Conservation (phyloP, 2,797 vertebrate species). For the Balearica regulorum region DNA sequence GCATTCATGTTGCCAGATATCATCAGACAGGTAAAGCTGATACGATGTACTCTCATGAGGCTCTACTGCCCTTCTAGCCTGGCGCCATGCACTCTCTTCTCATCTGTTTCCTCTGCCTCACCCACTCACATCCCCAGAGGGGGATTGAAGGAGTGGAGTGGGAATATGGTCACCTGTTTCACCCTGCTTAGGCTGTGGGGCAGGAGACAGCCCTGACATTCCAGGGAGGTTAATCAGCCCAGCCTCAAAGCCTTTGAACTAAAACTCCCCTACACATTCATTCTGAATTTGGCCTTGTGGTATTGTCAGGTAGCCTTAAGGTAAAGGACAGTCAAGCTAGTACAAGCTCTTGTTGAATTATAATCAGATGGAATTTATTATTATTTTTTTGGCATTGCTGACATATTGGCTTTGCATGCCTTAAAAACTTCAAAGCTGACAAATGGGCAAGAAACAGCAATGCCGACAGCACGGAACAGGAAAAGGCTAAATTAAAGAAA, state of each 20-base stretch:
- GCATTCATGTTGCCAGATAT: background rate
- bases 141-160: background rate
- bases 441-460: background rate
- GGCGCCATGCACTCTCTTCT: background rate
- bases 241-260: slow-evolving; percentile 32
- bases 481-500: slow-evolving; percentile 21
- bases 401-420: background rate
- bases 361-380: slow-evolving; percentile 24
- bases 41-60: background rate
- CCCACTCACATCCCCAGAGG: accelerated
- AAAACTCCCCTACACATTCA: background rate
- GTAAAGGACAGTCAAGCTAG: slow-evolving; percentile 28
- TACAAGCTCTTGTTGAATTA: slow-evolving; percentile 27
- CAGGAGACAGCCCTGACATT: background rate
- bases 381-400: slow-evolving; percentile 4
- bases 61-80: background rate
- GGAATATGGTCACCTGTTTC: background rate
- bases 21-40: background rate
- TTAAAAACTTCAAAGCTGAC: slow-evolving; percentile 44
- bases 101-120: background rate
- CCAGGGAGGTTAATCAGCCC: background rate
- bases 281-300: background rate
- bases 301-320: slow-evolving; percentile 12
- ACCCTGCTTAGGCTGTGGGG: background rate
- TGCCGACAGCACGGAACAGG: background rate